These are phyloP conservation scores for Helobdella robusta DNA, from an alignment of 2,888 invertebrate species.

Conservation along the genomic window DNA sequence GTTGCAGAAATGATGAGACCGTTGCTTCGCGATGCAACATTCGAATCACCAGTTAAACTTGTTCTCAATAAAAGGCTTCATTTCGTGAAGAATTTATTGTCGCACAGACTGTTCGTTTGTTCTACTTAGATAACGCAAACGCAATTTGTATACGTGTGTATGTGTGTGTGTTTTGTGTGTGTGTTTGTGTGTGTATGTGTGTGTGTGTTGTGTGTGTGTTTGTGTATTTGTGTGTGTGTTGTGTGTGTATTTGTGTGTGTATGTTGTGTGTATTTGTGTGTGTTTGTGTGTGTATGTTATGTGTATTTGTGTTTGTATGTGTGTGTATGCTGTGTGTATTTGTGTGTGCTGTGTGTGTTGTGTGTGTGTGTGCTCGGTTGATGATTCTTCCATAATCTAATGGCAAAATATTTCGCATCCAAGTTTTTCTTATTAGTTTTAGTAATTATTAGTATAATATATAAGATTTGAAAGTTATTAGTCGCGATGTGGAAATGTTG, in stretches of 20 bases:
- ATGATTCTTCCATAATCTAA: neutral
- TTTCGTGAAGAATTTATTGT: neutral
- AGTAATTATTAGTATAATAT: too few relatives aligned
- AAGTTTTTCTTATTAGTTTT: too few relatives aligned
- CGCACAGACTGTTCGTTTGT: neutral
- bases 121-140: too few relatives aligned
- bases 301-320: neutral
- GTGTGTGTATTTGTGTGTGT: neutral
- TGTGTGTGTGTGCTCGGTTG: neutral
- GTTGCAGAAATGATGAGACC: too few relatives aligned
- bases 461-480: too few relatives aligned
- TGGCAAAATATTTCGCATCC: too few relatives aligned
- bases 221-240: constrained; percentile 9
- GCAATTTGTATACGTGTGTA: constrained; percentile 10
- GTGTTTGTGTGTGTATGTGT: too few relatives aligned
- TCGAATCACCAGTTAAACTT: neutral
- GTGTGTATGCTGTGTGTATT: neutral
- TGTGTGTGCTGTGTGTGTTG: neutral
- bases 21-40: too few relatives aligned
- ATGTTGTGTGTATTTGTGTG: neutral
- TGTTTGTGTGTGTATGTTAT: neutral
- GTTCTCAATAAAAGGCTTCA: neutral
- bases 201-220: too few relatives aligned
- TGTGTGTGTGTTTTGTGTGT: too few relatives aligned
- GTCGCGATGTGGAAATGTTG: too few relatives aligned